Evolutionary conservation across 2,113 vertebrate genomes (phyloP).

Genomic region (Numida meleagris): DNA sequence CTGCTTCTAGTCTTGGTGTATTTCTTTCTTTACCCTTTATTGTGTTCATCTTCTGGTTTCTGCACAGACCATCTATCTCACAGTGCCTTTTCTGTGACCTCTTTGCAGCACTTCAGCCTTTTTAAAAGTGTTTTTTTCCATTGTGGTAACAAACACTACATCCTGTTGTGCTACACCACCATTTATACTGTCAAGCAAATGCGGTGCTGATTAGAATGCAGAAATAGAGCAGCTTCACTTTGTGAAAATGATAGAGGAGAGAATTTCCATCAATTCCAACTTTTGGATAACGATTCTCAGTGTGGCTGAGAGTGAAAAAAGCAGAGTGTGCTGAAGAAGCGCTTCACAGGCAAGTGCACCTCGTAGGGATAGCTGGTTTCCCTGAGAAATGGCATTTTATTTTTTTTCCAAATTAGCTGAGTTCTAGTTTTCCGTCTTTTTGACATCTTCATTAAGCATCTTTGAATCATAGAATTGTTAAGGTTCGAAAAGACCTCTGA

Average conservation of each 20-base stretch:
- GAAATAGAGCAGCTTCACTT: neutral
- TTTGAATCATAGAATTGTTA: too few relatives aligned
- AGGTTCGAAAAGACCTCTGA: too few relatives aligned
- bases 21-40: neutral
- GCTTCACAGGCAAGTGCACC: neutral
- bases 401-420: neutral
- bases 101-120: neutral
- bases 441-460: neutral
- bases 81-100: neutral
- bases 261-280: neutral
- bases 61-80: neutral
- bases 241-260: neutral
- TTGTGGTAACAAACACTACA: neutral
- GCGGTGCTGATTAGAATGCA: neutral
- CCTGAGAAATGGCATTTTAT: neutral
- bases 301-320: neutral
- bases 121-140: neutral
- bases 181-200: neutral
- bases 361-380: accelerated
- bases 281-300: neutral
- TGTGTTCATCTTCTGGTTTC: neutral
- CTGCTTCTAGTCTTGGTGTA: neutral
- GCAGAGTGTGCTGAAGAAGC: neutral
- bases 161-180: neutral
- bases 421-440: neutral